Conservation (phyloP, 2,113 vertebrate genomes). For the Chlorodrepanis virens region DNA sequence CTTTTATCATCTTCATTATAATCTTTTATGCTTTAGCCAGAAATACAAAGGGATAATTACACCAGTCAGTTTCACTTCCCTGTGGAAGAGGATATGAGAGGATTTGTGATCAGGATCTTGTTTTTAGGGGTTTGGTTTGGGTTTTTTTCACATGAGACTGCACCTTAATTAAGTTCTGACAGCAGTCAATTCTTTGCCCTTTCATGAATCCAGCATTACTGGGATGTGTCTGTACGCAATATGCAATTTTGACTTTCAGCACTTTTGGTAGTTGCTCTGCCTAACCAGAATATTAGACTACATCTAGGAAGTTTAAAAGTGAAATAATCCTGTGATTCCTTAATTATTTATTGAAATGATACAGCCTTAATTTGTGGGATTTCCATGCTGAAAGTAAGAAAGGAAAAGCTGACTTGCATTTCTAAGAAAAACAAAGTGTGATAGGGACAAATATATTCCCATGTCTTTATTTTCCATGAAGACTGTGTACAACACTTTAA, state of each 20-base stretch:
- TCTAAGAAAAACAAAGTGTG: not conserved
- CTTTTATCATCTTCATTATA: not conserved
- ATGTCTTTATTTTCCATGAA: not conserved
- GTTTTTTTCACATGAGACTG: not conserved
- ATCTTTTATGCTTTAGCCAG: not conserved
- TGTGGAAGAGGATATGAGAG: not conserved
- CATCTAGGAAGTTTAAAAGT: not conserved
- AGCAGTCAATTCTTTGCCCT: not conserved
- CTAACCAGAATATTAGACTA: not conserved
- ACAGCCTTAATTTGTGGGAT: not conserved
- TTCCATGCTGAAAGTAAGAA: not conserved
- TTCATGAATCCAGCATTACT: not conserved
- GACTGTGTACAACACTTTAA: not conserved
- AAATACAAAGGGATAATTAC: not conserved
- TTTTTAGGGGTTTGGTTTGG: not conserved
- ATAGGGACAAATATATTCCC: not conserved
- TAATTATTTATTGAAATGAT: not conserved
- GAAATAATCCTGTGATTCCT: not conserved
- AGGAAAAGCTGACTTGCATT: not conserved
- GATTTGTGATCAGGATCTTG: not conserved
- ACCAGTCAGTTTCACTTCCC: not conserved
- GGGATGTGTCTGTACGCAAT: not conserved
- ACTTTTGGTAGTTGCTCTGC: not conserved
- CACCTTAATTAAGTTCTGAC: not conserved
- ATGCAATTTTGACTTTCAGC: not conserved